Conservation (phyloP, 2,797 vertebrate species). For the Pangasius mekongensis region DNA sequence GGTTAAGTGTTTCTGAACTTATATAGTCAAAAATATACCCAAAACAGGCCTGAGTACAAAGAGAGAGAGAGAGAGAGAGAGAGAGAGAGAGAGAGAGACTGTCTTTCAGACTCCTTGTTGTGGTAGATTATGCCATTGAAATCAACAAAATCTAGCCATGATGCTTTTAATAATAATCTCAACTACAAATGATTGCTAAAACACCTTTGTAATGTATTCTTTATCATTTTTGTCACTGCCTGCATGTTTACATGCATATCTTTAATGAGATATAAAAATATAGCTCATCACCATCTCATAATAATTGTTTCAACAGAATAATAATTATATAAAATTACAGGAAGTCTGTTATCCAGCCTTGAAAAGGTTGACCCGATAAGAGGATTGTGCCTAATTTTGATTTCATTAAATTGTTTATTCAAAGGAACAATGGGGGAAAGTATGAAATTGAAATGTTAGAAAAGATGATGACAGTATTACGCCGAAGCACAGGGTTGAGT, state of each 20-base stretch:
- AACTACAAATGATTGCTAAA: not conserved
- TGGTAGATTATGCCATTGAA: not conserved
- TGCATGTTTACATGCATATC: not conserved
- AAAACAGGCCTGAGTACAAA: not conserved
- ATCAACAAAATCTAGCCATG: not conserved
- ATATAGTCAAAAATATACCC: conserved; percentile 33
- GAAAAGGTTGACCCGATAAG: conserved; percentile 57
- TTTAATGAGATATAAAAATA: not conserved
- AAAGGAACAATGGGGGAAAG: conserved; percentile 44
- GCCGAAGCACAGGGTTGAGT: conserved; percentile 50
- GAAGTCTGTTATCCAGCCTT: conserved; percentile 45
- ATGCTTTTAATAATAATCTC: not conserved
- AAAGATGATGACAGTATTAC: conserved; percentile 58
- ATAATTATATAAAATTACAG: conserved; percentile 44
- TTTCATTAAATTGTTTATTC: conserved; percentile 62
- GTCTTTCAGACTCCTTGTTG: not conserved
- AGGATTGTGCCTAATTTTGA: conserved; percentile 53
- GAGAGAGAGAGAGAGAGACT: not conserved
- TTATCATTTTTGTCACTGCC: not conserved
- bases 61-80: not conserved
- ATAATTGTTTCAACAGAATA: not conserved
- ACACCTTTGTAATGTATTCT: not conserved
- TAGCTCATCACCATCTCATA: not conserved
- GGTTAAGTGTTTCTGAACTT: conserved; percentile 31
- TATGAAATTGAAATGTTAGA: conserved; percentile 61